phyloP scores from a whole-genome alignment of 23 tunicate genomes.

The Oikopleura albicans region DNA sequence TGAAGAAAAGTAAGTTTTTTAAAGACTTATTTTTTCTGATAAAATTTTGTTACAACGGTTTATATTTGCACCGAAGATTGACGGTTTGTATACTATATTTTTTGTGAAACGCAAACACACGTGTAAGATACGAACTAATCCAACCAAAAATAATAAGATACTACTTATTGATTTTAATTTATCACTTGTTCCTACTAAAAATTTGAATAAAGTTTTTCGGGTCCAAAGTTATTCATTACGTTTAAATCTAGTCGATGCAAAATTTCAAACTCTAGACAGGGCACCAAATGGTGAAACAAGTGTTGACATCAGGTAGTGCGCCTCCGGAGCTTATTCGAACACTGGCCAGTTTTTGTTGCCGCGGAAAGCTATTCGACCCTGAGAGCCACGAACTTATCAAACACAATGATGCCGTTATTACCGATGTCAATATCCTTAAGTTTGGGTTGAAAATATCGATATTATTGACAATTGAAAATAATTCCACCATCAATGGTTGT shows the following conservation, averaged over 20 bases:
- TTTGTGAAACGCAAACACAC: no score
- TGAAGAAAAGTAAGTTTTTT: no score
- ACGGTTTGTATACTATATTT: no score
- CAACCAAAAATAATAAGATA: no score
- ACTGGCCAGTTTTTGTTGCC: background rate
- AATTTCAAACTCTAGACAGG: background rate
- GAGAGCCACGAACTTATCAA: background rate
- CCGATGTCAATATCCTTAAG: background rate
- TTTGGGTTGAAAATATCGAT: background rate
- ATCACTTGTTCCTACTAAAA: no score
- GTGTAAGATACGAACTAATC: no score
- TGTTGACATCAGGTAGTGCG: background rate
- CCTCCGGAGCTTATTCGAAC: background rate
- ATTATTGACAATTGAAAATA: background rate
- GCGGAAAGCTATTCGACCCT: background rate
- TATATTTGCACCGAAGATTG: no score
- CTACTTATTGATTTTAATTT: no score
- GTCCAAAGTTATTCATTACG: no score
- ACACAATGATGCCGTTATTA: background rate
- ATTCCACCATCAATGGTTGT: background rate
- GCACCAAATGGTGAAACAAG: slow-evolving; percentile 10
- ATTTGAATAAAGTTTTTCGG: no score
- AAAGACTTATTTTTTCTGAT: no score
- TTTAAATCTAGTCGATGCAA: background rate
- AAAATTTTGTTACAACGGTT: no score